Evolutionary conservation across 2,888 invertebrate genomes (phyloP).

Genomic region (Phytoseiulus persimilis): DNA sequence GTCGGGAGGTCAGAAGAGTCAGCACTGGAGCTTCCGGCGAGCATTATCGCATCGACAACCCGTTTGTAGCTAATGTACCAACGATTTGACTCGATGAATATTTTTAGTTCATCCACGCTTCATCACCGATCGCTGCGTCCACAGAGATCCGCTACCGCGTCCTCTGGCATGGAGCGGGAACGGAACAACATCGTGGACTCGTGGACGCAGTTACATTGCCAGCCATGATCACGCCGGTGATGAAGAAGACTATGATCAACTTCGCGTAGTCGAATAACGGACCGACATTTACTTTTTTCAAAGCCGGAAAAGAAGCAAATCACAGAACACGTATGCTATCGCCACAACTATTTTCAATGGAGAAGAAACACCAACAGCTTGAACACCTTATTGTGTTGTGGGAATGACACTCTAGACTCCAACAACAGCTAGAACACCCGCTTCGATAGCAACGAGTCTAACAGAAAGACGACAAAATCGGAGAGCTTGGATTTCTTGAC

Average conservation of each 20-base stretch:
- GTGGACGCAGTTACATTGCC: background rate
- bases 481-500: background rate
- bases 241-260: background rate
- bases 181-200: background rate
- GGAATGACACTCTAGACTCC: background rate
- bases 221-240: background rate
- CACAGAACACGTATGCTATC: background rate
- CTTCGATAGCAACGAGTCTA: background rate
- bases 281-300: slow-evolving; percentile 39
- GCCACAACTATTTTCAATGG: background rate
- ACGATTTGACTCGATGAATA: slow-evolving; percentile 5
- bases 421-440: background rate
- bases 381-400: background rate
- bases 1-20: slow-evolving; percentile 34
- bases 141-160: background rate
- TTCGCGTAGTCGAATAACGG: background rate
- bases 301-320: slow-evolving; percentile 38
- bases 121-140: background rate
- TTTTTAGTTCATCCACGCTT: background rate
- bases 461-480: background rate
- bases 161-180: background rate
- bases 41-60: slow-evolving; percentile 1
- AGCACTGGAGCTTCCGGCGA: slow-evolving; percentile 31
- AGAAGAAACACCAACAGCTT: slow-evolving; percentile 8
- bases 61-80: slow-evolving; percentile 5